Conservation (phyloP, 2,888 invertebrate genomes). For the Tetragnatha montana region DNA sequence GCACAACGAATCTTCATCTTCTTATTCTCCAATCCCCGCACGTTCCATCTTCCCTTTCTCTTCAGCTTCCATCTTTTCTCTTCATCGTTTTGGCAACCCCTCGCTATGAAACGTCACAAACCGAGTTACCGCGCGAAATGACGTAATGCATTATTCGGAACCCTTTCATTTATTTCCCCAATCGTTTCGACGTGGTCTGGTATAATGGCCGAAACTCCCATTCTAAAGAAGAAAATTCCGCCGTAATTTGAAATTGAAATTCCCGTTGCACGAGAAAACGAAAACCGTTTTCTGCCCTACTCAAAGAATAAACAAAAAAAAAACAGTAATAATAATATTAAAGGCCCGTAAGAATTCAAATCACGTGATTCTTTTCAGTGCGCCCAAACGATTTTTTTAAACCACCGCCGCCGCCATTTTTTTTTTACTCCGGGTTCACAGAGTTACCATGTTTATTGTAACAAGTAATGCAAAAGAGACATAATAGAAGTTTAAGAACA, state of each 20-base stretch:
- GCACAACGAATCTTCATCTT: neutral
- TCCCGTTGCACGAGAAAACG: neutral
- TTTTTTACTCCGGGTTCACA: neutral
- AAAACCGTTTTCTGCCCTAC: neutral
- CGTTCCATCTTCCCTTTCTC: neutral
- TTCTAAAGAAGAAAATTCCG: neutral
- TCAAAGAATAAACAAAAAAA: neutral
- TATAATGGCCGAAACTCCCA: neutral
- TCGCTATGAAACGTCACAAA: neutral
- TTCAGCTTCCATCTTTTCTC: neutral
- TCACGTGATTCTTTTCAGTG: neutral
- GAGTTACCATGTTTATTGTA: neutral
- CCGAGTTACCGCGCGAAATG: neutral
- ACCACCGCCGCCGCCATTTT: neutral
- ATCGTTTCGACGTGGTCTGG: neutral
- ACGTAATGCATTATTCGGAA: neutral
- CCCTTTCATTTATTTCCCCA: neutral
- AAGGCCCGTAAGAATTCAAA: neutral
- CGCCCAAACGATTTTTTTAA: neutral
- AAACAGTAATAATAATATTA: neutral
- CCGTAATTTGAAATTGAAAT: neutral
- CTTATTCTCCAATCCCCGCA: neutral
- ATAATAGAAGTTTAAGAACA: neutral
- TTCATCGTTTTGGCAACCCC: neutral
- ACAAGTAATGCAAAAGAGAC: neutral